Base-by-base conservation (phyloP, 1,140 invertebrate species). In the Physella acuta region DNA sequence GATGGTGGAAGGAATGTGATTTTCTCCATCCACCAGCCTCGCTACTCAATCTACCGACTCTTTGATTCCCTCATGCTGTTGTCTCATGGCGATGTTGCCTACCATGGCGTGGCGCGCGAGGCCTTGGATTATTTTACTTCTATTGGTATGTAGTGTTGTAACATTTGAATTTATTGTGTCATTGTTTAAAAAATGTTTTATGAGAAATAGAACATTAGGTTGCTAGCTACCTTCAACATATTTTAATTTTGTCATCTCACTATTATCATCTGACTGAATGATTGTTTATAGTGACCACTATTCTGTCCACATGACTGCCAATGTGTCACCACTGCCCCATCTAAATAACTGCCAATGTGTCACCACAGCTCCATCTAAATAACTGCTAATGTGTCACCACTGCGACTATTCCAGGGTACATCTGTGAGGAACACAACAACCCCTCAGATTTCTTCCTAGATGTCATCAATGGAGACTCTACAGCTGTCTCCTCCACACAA, bases 1-100 rank as follows among this genome's bases (percentile, higher is more conserved):
- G 17, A 74, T 11, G 72, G 71, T 53, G 84, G 84, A 36, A 74
- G 76, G 16, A 85, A 82, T 11, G 79, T 86, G 20, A 78, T 86
- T 11, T 83, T 86, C 65, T 85, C 84, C 3, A 85, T 86, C 28
- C 85, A 86, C 72, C 85, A 86, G 73, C 85, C 84, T 28, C 76
- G 84, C 2, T 86, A 78, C 64, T 82, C 82, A 51, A 85, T 86
- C 51, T 86, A 76, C 73, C 75, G 80, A 31, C 69, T 84, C 55
- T 85, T 85, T 78, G 82, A 85, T 63, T 71, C 58, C 5, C 58
- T 85, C 0, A 77, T 79, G 56, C 66, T 86, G 28, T 64, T 86
- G 20, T 79, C 78, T 20, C 61, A 75, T 5, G 85, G 85, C 17
- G 71, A 81, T 61, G 70, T 70, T 16, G 78, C 84, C 0, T 86